Percentiles rank a stretch among this genome's conserved stretches.
Evolutionary conservation across 2,888 invertebrate species (phyloP).

Genomic region (Catocala fraxini): DNA sequence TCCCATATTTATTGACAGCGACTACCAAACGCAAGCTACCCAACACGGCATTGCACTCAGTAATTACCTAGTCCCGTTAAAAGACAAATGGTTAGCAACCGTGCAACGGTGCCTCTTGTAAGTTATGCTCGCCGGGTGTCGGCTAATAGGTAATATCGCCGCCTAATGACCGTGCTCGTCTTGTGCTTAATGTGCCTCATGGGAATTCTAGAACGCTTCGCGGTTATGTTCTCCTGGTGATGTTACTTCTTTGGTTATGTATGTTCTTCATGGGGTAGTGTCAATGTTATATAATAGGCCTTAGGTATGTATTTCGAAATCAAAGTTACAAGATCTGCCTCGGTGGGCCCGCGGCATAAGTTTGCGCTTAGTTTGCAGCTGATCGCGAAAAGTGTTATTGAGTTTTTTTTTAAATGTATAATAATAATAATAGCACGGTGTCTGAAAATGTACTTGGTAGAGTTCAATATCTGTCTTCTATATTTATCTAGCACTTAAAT

Average conservation of each 20-base stretch:
- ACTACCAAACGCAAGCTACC: slow-evolving; percentile 21
- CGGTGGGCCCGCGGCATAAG: too few species aligned
- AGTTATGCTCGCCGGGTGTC: slow-evolving; percentile 74
- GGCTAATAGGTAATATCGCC: slow-evolving; percentile 87
- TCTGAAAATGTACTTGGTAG: too few species aligned
- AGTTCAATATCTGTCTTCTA: too few species aligned
- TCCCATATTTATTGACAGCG: slow-evolving; percentile 35
- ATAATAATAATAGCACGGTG: too few species aligned
- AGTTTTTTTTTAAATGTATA: not conserved
- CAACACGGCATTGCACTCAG: slow-evolving; percentile 45
- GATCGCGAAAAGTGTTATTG: too few species aligned
- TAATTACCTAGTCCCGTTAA: slow-evolving; percentile 57
- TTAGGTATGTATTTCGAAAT: too few species aligned
- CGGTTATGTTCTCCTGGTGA: slow-evolving; percentile 49
- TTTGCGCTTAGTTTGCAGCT: too few species aligned
- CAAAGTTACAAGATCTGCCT: too few species aligned
- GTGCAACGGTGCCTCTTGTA: slow-evolving; percentile 63
- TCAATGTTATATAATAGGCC: not conserved
- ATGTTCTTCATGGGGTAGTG: not conserved
- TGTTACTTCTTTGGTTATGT: slow-evolving; percentile 33
- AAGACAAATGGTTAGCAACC: slow-evolving; percentile 73
- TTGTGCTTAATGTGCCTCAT: slow-evolving; percentile 82
- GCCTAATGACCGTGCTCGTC: slow-evolving; percentile 86
- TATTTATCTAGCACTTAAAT: too few species aligned
- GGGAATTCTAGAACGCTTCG: slow-evolving; percentile 61